Evolutionary conservation across 2,113 vertebrate species (phyloP).

Genomic region (Alosa alosa): DNA sequence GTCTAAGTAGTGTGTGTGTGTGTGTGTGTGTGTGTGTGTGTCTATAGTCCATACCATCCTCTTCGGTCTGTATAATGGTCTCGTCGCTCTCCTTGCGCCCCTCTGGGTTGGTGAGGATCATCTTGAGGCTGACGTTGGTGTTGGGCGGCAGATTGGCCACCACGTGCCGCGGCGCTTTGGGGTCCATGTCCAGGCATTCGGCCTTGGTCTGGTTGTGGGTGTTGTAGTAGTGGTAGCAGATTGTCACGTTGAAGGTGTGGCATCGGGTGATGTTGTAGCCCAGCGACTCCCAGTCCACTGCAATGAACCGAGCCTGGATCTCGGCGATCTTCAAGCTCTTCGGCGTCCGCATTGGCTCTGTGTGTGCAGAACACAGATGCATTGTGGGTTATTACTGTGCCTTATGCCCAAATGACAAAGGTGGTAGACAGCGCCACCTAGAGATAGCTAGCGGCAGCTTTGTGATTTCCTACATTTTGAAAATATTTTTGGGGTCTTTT

Average conservation of each 20-base stretch:
- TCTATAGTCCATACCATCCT: slow-evolving; percentile 79
- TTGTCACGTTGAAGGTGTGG: slow-evolving; percentile 98
- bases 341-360: slow-evolving; percentile 97
- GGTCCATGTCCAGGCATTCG: slow-evolving; percentile 97
- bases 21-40: slow-evolving; percentile 12
- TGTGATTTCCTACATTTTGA: background rate
- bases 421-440: background rate
- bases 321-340: slow-evolving; percentile 95
- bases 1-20: background rate
- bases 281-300: slow-evolving; percentile 96
- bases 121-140: slow-evolving; percentile 96
- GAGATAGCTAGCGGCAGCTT: background rate
- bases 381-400: background rate
- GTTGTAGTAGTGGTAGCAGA: slow-evolving; percentile 93
- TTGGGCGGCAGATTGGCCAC: slow-evolving; percentile 91
- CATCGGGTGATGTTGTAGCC: slow-evolving; percentile 99
- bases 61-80: slow-evolving; percentile 94
- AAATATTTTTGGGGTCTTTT: too few species aligned
- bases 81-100: slow-evolving; percentile 97
- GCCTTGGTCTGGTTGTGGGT: slow-evolving; percentile 87
- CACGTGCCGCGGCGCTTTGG: slow-evolving; percentile 91
- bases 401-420: background rate
- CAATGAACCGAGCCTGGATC: slow-evolving; percentile 88
- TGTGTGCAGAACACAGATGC: background rate
- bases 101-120: slow-evolving; percentile 97